Evolutionary conservation across 2,888 invertebrate genomes (phyloP).

Genomic region (Phengaris arion): DNA sequence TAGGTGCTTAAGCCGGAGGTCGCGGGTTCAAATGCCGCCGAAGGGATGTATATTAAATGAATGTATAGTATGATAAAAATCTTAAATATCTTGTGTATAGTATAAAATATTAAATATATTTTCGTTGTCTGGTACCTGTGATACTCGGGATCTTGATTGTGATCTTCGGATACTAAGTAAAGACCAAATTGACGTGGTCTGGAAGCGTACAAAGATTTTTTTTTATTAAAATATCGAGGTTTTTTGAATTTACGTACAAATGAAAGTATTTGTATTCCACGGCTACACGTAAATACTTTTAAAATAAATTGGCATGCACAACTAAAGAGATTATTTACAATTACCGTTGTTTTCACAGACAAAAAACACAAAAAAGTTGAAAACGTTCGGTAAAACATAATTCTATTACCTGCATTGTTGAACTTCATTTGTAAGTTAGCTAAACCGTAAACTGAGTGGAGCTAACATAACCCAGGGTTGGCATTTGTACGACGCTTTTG

Average conservation of each 20-base stretch:
- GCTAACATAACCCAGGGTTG: constrained; percentile 48
- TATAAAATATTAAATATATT: too few species aligned
- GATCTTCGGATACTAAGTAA: too few species aligned
- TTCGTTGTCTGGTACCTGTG: too few species aligned
- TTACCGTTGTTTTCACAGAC: background rate
- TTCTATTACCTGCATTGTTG: constrained; percentile 21
- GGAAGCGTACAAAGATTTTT: too few species aligned
- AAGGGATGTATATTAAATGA: too few species aligned
- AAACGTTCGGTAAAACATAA: constrained; percentile 24
- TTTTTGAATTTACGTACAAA: background rate
- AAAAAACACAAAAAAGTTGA: background rate
- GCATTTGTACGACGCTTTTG: background rate
- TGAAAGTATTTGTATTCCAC: background rate
- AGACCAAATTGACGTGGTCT: too few species aligned
- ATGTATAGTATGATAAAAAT: too few species aligned
- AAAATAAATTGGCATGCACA: constrained; percentile 18
- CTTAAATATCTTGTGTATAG: too few species aligned
- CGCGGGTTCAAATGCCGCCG: too few species aligned
- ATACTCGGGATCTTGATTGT: too few species aligned
- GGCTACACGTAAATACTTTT: background rate
- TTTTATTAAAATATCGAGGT: background rate
- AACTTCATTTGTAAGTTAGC: constrained; percentile 39
- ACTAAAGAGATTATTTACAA: constrained; percentile 6
- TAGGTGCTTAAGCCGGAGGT: too few species aligned
- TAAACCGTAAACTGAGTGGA: constrained; percentile 53